Evolutionary conservation across 2,888 invertebrate genomes (phyloP), one percentile per base, ranked within the genome.

Genomic region (Notodonta dromedarius): DNA sequence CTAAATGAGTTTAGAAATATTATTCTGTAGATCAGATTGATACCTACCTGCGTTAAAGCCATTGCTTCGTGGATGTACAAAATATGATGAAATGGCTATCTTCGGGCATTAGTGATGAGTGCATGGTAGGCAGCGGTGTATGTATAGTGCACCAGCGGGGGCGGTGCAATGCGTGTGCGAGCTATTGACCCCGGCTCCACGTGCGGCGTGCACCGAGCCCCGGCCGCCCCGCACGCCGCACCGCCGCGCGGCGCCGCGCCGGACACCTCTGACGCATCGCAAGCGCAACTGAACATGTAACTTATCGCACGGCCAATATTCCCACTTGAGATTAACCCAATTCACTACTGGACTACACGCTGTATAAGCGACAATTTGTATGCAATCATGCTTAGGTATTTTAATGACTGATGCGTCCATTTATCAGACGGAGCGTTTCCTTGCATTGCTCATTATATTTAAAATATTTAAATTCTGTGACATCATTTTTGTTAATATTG

Each of bases 151-250:
- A 61, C 61, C 63, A 63, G 62, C 62, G 59, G 56, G 61, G 60
- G 63, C 74, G 69, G 71, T 67, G 60, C 60, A 66, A 63, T 67
- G 67, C 65, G 70, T 63, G 67, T 70, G 74, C 75, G 56, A 42
- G 89, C 80, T 89, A 86, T 87, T 88, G 90, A 90, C 87, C 89
- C 82, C 84, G 79, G 66, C 79, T 82, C 74, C 88, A 87, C 86
- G 87, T 86, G 89, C 79, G 78, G 65, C 69, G 71, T 69, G 70
- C 76, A 71, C 70, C 74, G 72, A 59, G 67, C 69, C 65, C 65
- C 62, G 69, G 66, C 67, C 70, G 35, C 6, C 35, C 35, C 35
- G 35, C 66, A 60, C 6, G 57, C 59, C 63, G 60, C 61, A 46
- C 56, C 56, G n/a, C n/a, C 39, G 58, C 69, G 61, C 53, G 61